These are phyloP conservation scores for Bubalus kerabau DNA, from an alignment of 2,113 vertebrate species.

Conservation along the genomic window DNA sequence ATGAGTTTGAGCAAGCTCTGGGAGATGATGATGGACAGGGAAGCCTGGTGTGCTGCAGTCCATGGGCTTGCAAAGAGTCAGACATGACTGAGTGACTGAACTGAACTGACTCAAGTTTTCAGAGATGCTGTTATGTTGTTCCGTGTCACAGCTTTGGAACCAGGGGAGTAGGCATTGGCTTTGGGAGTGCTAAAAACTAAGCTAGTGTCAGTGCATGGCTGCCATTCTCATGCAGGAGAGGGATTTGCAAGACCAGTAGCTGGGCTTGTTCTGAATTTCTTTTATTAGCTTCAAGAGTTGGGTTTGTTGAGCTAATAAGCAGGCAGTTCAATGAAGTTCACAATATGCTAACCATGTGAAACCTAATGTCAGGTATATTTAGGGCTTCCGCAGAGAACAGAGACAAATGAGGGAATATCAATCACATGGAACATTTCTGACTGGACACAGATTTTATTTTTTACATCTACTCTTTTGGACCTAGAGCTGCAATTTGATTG, in stretches of 20 bases:
- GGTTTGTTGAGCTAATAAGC: background rate
- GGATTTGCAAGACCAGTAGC: background rate
- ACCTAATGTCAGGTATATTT: background rate
- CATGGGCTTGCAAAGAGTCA: background rate
- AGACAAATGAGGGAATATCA: background rate
- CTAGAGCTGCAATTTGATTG: background rate
- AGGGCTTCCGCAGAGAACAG: background rate
- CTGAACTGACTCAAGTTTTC: background rate
- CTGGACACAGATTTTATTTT: background rate
- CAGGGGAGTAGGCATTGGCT: too few species aligned
- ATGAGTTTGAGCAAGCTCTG: background rate
- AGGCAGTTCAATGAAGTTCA: background rate
- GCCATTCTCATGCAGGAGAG: background rate
- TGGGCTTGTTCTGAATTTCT: background rate
- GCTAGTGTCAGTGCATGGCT: background rate
- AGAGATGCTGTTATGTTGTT: background rate
- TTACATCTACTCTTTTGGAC: background rate
- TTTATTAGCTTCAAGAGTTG: background rate
- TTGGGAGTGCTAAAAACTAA: background rate
- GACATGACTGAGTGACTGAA: background rate
- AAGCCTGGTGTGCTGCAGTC: background rate
- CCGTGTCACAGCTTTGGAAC: background rate
- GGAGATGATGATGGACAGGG: background rate
- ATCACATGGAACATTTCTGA: background rate
- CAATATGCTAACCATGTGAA: background rate